Base-by-base conservation (phyloP, 2,888 invertebrate genomes). In the Achlya flavicornis region DNA sequence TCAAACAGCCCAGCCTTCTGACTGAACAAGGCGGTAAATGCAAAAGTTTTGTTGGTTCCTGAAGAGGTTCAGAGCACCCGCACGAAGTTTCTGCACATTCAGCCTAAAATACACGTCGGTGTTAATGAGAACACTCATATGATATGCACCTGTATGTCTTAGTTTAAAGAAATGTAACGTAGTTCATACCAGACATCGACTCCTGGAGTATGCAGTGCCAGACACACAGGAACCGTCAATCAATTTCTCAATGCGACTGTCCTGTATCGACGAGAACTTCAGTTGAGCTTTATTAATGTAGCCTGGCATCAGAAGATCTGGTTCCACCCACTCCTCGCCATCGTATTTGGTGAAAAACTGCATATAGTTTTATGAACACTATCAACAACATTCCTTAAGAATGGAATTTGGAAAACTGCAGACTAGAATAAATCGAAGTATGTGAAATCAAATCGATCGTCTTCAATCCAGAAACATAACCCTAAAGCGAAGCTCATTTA, bases 281-380 rank as follows among this genome's bases (percentile, higher is more conserved):
- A 90, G 59, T 62, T 84, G 85, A 0, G 83, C 86, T 11, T 78
- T 61, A 71, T 91, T 86, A 63, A 70, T 76, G 41, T 71, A 66
- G 0, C 89, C 89, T 0, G 89, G 81, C 0, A 66, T 46, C 57
- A 92, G 65, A 0, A 62, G 8, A n/a, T 71, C 66, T 0, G 85
- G 79, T 12, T 78, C 69, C 26, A 81, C 65, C 70, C 79, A 83
- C 19, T 86, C 83, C 62, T 91, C 86, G 3, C 78, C 80, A 0
- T 80, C 73, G 68, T 86, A 90, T 60, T 80, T 78, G 0, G 88
- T 84, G 61, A 82, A 79, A 32, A 91, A 77, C 91, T 91, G n/a
- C 53, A 53, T 16, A 4, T 48, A 19, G n/a, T 10, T 53, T 53
- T 53, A 41, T 12, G 12, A 4, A 41, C 12, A 41, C 3, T 12